A percentile compares a stretch with the other conserved stretches of the same genome.
phyloP scores from a whole-genome alignment of 2,113 vertebrate species.

The Lagopus muta region DNA sequence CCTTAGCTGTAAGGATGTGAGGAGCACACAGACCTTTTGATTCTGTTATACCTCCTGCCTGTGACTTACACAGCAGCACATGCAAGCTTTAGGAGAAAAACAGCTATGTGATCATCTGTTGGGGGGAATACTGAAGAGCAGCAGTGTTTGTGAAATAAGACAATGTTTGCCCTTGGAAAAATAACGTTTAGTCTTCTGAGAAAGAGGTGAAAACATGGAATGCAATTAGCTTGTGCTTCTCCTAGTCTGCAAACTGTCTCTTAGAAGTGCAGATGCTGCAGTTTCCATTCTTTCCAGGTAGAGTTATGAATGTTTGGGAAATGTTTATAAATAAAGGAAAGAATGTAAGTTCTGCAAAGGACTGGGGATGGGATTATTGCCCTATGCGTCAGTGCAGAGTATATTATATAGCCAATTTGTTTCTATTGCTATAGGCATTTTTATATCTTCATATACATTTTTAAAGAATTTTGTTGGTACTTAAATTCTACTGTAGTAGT shows the following conservation, averaged over 20 bases:
- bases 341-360: not conserved
- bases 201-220: not conserved
- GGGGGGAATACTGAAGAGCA: not conserved
- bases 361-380: not conserved
- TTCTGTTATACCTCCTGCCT: not conserved
- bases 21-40: not conserved
- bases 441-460: not conserved
- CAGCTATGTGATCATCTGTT: not conserved
- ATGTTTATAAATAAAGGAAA: not conserved
- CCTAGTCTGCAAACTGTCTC: not conserved
- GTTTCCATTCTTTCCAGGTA: not conserved
- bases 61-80: not conserved
- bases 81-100: not conserved
- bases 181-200: not conserved
- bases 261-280: not conserved
- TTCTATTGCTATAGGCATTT: not conserved
- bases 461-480: not conserved
- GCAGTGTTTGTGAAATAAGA: not conserved
- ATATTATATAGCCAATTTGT: not conserved
- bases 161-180: conserved; percentile 8
- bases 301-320: not conserved
- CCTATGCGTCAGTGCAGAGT: not conserved
- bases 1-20: not conserved
- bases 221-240: not conserved
- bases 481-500: not conserved